Percentiles rank a stretch among this genome's conserved stretches.
Conservation (phyloP, 1,140 invertebrate genomes). For the Heliconius congener region DNA sequence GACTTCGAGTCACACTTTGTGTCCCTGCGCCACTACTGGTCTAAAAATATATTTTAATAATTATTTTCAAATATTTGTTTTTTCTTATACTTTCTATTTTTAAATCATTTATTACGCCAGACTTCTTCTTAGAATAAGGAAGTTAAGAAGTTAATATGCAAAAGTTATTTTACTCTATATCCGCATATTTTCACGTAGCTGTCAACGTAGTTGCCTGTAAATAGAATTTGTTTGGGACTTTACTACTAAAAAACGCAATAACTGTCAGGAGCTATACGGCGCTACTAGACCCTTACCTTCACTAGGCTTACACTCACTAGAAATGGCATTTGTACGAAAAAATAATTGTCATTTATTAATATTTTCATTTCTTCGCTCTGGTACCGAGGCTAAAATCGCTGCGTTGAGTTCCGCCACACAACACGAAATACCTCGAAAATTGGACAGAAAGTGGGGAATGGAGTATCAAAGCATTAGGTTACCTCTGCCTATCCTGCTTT, state of each 20-base stretch:
- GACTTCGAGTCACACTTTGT: too few species aligned
- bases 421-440: too few species aligned
- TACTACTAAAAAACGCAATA: conserved; percentile 59
- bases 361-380: too few species aligned
- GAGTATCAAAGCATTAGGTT: too few species aligned
- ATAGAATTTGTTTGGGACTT: conserved; percentile 55
- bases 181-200: conserved; percentile 41
- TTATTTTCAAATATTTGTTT: not conserved
- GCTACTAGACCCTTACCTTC: conserved; percentile 27
- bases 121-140: not conserved
- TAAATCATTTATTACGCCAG: not conserved
- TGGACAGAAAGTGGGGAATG: too few species aligned
- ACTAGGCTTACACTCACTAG: not conserved
- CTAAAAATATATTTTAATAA: too few species aligned
- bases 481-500: too few species aligned
- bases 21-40: too few species aligned
- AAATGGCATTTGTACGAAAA: not conserved
- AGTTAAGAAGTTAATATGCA: conserved; percentile 23
- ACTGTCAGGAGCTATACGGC: conserved; percentile 53
- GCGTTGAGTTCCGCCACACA: too few species aligned
- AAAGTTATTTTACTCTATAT: conserved; percentile 23
- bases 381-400: too few species aligned
- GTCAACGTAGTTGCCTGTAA: conserved; percentile 51
- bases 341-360: too few species aligned
- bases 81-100: not conserved